phyloP scores from a whole-genome alignment of 2,113 vertebrate species.

The Neotoma lepida region DNA sequence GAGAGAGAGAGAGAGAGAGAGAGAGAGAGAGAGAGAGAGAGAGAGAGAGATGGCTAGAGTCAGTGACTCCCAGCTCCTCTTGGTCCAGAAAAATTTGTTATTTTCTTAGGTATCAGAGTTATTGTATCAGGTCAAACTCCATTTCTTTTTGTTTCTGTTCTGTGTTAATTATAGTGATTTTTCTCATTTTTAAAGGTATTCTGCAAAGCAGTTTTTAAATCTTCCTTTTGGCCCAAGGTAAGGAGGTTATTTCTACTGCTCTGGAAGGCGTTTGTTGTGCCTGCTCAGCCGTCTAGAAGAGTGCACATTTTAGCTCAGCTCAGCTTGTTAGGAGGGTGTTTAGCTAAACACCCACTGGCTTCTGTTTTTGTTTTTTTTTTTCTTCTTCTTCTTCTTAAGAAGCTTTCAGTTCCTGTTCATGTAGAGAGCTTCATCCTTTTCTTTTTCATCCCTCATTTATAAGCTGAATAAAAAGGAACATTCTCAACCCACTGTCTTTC shows the following conservation, averaged over 20 bases:
- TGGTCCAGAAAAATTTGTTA: neutral
- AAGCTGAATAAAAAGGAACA: conserved; percentile 26
- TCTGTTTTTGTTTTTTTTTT: neutral
- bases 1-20: too few relatives aligned
- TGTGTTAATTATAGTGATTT: neutral
- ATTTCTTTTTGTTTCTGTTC: conserved; percentile 20
- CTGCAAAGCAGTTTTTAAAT: neutral
- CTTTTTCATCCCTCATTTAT: neutral
- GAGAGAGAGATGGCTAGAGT: neutral
- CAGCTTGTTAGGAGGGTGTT: conserved; percentile 1
- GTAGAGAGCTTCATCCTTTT: neutral
- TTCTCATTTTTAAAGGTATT: conserved; percentile 5
- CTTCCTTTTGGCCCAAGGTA: conserved; percentile 11
- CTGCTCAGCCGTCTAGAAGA: neutral
- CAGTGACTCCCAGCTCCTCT: neutral
- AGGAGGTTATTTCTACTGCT: neutral
- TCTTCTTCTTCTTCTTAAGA: neutral
- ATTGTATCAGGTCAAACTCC: neutral
- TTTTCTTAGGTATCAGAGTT: conserved; percentile 55
- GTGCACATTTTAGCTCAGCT: neutral
- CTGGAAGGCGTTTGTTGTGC: neutral
- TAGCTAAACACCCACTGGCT: neutral
- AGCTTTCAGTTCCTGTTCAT: conserved; percentile 22
- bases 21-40: neutral
- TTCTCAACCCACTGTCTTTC: conserved; percentile 24